A percentile compares a stretch with the other conserved stretches of the same genome.
phyloP scores from a whole-genome alignment of 2,888 invertebrate species.

The Sympetrum striolatum region DNA sequence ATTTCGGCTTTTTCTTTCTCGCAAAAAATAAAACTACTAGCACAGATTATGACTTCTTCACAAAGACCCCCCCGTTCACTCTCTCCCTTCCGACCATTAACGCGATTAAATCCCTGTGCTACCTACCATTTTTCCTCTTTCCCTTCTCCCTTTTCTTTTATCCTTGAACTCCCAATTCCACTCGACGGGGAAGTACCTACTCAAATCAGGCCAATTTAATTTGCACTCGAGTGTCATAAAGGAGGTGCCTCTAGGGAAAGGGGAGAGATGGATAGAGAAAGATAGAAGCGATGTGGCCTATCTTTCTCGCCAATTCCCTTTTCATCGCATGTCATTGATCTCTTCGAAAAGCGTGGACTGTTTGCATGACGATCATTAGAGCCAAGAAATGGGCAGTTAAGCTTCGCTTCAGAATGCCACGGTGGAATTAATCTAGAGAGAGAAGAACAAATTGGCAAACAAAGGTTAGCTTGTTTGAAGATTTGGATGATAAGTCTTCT shows the following conservation, averaged over 20 bases:
- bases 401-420: too few relatives aligned
- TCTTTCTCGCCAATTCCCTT: neutral
- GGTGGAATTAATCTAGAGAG: too few relatives aligned
- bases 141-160: neutral
- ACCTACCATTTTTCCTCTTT: neutral
- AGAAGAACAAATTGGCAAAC: too few relatives aligned
- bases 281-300: neutral
- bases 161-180: neutral
- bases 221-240: slow-evolving; percentile 1
- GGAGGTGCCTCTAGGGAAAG: neutral
- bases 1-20: slow-evolving; percentile 1
- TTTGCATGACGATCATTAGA: neutral
- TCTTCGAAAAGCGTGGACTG: neutral
- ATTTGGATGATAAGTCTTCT: too few relatives aligned
- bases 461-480: too few relatives aligned
- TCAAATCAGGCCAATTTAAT: slow-evolving; percentile 19
- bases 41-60: slow-evolving; percentile 30
- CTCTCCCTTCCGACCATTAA: slow-evolving; percentile 11
- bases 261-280: neutral
- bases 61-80: neutral
- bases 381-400: too few relatives aligned
- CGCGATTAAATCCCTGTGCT: slow-evolving; percentile 38
- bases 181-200: neutral
- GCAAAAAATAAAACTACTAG: neutral
- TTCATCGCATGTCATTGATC: neutral